phyloP scores from a whole-genome alignment of 2,888 invertebrate genomes.

The Teinopalpus imperialis region DNA sequence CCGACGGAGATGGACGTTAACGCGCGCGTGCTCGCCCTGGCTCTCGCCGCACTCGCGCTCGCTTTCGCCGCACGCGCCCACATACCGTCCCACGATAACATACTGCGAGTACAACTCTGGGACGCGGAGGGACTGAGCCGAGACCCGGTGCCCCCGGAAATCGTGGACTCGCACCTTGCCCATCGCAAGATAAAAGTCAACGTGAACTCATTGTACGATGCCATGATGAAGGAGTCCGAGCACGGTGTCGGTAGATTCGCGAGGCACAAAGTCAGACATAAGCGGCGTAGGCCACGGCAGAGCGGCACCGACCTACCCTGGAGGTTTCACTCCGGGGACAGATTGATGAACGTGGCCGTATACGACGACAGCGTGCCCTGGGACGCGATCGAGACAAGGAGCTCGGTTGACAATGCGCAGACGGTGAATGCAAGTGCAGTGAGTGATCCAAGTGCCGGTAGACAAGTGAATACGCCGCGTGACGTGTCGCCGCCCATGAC shows the following conservation, averaged over 20 bases:
- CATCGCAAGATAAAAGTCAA: constrained; percentile 61
- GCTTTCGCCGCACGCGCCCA: constrained; percentile 69
- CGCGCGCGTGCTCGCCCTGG: constrained; percentile 55
- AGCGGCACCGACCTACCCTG: constrained; percentile 66
- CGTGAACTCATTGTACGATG: constrained; percentile 63
- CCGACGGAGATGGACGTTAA: constrained; percentile 66
- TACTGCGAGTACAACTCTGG: constrained; percentile 73
- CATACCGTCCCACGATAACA: constrained; percentile 70
- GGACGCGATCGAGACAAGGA: constrained; percentile 67
- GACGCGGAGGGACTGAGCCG: constrained; percentile 72
- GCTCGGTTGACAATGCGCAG: constrained; percentile 32
- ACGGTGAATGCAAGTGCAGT: constrained; percentile 67
- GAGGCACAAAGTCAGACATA: constrained; percentile 71
- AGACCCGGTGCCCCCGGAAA: constrained; percentile 48
- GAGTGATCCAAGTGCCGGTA: constrained; percentile 67
- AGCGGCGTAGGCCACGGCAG: constrained; percentile 70
- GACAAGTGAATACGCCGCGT: constrained; percentile 54
- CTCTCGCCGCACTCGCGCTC: constrained; percentile 62
- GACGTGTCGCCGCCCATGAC: constrained; percentile 69
- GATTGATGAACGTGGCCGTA: constrained; percentile 74
- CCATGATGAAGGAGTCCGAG: constrained; percentile 62
- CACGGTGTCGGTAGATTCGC: constrained; percentile 63
- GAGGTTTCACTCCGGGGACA: constrained; percentile 78
- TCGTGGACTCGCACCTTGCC: constrained; percentile 38
- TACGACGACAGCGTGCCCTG: constrained; percentile 80